Evolutionary conservation across 1,140 invertebrate species (phyloP), one percentile per base, ranked within the genome.

Genomic region (Platorchestia sp.): DNA sequence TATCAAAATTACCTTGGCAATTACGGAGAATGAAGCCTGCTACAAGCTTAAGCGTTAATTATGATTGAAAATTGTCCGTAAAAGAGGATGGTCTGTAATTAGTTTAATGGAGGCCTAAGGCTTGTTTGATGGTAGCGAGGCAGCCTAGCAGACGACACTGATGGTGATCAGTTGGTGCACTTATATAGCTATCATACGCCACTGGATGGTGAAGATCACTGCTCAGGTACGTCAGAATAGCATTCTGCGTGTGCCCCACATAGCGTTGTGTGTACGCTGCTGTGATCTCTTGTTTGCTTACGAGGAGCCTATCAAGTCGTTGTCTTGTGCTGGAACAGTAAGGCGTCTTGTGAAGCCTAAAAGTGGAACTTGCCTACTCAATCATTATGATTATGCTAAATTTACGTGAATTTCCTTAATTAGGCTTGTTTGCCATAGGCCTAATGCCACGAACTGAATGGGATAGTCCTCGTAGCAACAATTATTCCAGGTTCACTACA

Each of bases 41-140:
- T 75, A 10, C 59, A 75, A 75, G 59, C 59, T 75, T 75, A 75
- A 36, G 59, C 59, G 14, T 75, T 75, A 75, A 75, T 75, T 75
- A 75, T 75, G 59, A 75, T 75, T 75, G 59, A 75, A 75, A 75
- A 75, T 75, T 75, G 59, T 75, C 59, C 14, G 59, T 27, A 75
- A 75, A 75, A 75, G 59, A 75, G 59, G 59, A 75, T 10, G 59
- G 59, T 75, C 59, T 75, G 59, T 75, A 75, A 75, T 75, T 75
- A 75, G 59, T 75, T 75, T 75, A 75, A 75, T 75, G 59, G 59
- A 75, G 59, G 59, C 59, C 59, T 75, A 75, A 75, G 59, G 59
- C 59, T 75, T 75, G 59, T 75, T 75, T 75, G 59, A 75, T 75
- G 59, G 59, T 27, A 75, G 59, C 14, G 36, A 10, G 59, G 59